Evolutionary conservation across 2,113 vertebrate genomes (phyloP).

Genomic region (Scortum barcoo): DNA sequence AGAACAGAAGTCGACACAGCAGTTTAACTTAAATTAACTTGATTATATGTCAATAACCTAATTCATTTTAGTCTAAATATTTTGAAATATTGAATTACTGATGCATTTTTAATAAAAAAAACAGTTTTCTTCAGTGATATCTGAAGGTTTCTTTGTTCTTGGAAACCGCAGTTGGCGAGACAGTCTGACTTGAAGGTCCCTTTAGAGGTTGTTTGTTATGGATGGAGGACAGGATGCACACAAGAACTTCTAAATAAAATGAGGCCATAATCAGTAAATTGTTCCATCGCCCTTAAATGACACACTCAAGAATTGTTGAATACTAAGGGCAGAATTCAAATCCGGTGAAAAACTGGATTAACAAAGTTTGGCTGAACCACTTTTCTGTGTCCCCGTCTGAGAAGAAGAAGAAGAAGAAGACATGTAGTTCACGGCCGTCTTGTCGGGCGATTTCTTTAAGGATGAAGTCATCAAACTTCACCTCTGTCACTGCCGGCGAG

Average conservation of each 20-base stretch:
- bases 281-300: neutral
- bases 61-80: no score
- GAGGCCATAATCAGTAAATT: neutral
- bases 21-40: no score
- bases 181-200: no score
- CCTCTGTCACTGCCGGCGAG: neutral
- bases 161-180: no score
- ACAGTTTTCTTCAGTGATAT: no score
- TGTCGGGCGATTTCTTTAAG: neutral
- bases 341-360: slow-evolving; percentile 38
- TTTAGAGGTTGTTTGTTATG: no score
- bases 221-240: neutral
- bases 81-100: no score
- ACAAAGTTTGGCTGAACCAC: slow-evolving; percentile 3
- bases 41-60: no score
- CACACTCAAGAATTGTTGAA: neutral
- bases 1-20: no score
- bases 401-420: neutral
- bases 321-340: slow-evolving; percentile 17
- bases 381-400: neutral
- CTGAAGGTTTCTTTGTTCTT: no score
- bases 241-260: neutral
- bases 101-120: no score
- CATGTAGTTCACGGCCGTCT: neutral
- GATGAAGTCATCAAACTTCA: neutral